Percentiles rank a stretch among this genome's conserved stretches.
These are phyloP conservation scores for Calidris pugnax DNA, from an alignment of 2,113 vertebrate species.

Conservation along the genomic window DNA sequence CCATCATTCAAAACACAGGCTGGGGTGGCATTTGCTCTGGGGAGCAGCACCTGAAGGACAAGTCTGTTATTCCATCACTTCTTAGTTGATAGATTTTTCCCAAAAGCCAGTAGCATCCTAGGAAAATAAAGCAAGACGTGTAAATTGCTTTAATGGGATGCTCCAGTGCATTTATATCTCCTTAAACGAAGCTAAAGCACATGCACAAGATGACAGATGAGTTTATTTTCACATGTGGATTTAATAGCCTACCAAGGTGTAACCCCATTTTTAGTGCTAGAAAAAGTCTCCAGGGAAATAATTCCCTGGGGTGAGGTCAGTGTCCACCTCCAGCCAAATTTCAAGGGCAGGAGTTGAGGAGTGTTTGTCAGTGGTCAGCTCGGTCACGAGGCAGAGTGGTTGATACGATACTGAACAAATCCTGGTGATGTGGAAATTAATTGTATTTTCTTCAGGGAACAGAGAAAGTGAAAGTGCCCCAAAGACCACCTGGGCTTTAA, in stretches of 20 bases:
- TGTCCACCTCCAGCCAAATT: background rate
- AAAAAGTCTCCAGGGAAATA: background rate
- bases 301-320: background rate
- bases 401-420: background rate
- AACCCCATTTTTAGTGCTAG: background rate
- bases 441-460: background rate
- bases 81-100: background rate
- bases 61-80: background rate
- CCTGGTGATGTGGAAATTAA: background rate
- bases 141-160: background rate
- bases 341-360: background rate
- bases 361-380: background rate
- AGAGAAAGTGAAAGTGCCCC: background rate
- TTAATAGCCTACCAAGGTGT: background rate
- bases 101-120: background rate
- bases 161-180: background rate
- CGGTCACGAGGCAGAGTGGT: background rate
- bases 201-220: background rate
- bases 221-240: constrained; percentile 19
- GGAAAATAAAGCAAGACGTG: background rate
- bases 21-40: background rate
- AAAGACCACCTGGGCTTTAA: background rate
- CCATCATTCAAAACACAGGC: background rate
- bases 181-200: background rate
- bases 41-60: background rate